Conservation (phyloP, 2,797 vertebrate species). For the Premnoplex brunnescens region DNA sequence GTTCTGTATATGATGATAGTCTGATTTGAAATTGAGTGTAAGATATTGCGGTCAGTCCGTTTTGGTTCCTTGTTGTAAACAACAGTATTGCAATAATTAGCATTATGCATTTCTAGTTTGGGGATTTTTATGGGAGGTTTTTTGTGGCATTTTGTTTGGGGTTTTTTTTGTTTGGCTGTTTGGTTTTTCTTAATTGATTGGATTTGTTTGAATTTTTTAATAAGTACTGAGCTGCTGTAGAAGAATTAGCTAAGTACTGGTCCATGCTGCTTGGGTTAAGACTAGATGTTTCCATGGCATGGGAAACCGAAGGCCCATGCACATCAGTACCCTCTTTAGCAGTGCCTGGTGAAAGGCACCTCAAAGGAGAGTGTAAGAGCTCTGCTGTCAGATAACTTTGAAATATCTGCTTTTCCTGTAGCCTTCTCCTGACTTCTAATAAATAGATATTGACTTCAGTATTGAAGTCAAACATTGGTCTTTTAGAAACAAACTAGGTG, state of each 20-base stretch:
- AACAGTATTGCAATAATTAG: background rate
- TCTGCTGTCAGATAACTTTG: background rate
- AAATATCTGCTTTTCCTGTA: background rate
- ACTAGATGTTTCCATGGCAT: background rate
- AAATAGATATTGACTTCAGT: background rate
- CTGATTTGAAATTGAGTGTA: slow-evolving; percentile 22
- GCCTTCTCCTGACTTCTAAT: background rate
- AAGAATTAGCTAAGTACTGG: background rate
- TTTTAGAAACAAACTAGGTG: background rate
- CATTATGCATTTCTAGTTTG: background rate
- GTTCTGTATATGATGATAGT: slow-evolving; percentile 49
- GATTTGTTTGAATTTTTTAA: background rate
- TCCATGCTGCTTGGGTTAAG: background rate
- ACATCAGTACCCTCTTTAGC: background rate
- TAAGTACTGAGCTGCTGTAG: background rate
- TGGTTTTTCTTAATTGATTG: accelerated
- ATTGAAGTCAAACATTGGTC: background rate
- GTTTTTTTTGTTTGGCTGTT: accelerated
- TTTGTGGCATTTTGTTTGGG: background rate
- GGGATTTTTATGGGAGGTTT: background rate
- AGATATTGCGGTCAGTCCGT: background rate
- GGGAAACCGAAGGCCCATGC: background rate
- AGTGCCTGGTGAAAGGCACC: background rate
- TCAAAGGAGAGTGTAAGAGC: background rate
- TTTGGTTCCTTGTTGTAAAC: background rate